phyloP scores from a whole-genome alignment of 2,888 invertebrate species.

The Chelonus formosanus region DNA sequence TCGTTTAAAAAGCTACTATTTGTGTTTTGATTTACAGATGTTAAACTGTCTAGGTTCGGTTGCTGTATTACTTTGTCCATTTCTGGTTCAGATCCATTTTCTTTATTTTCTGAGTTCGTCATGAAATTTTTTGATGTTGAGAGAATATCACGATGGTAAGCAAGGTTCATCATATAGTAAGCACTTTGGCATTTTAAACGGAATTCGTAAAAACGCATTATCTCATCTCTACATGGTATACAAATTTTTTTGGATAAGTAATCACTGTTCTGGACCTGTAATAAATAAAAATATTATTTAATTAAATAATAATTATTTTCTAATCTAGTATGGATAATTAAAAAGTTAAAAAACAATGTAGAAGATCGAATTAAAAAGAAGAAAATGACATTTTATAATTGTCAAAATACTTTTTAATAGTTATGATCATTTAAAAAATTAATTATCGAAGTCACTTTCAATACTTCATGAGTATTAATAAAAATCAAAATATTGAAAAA shows the following conservation, averaged over 20 bases:
- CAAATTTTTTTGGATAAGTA: conserved; percentile 40
- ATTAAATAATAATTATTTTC: conserved; percentile 15
- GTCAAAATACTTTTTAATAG: too few relatives aligned
- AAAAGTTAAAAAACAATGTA: background rate
- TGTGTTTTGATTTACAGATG: too few relatives aligned
- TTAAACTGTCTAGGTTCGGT: too few relatives aligned
- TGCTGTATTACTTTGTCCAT: background rate
- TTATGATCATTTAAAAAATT: too few relatives aligned
- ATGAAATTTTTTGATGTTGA: too few relatives aligned
- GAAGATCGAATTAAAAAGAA: background rate
- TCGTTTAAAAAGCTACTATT: too few relatives aligned
- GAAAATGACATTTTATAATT: too few relatives aligned
- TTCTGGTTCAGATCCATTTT: background rate
- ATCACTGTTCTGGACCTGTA: conserved; percentile 40
- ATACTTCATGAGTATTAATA: too few relatives aligned
- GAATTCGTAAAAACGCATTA: conserved; percentile 41
- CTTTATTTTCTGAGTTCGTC: background rate
- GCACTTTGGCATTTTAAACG: conserved; percentile 39
- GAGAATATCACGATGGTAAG: too few relatives aligned
- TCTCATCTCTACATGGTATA: conserved; percentile 36
- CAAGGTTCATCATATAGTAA: conserved; percentile 35
- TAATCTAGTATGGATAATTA: background rate
- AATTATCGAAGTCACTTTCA: too few relatives aligned
- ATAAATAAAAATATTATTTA: conserved; percentile 17
- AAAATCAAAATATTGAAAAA: too few relatives aligned